Conservation (phyloP, 2,797 vertebrate genomes). For the Botia almorhae region DNA sequence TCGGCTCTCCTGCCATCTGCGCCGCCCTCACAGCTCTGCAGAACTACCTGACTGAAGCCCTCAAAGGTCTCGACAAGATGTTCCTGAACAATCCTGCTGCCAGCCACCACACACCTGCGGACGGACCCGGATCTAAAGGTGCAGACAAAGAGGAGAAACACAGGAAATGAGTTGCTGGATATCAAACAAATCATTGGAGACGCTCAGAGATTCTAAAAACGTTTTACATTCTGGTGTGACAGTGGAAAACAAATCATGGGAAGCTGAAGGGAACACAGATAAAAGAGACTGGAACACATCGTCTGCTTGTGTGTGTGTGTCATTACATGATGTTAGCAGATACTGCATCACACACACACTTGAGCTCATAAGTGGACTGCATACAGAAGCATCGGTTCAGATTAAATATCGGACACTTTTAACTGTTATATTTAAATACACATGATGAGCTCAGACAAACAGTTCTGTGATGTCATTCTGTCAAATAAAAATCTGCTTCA, state of each 20-base stretch:
- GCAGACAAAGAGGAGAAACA: conserved; percentile 99
- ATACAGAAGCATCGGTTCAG: too few relatives aligned
- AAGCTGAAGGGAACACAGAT: conserved; percentile 10
- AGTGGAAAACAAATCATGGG: conserved; percentile 26
- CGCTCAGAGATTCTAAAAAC: conserved; percentile 56
- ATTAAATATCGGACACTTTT: too few relatives aligned
- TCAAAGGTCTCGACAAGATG: conserved; percentile 99
- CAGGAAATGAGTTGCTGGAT: conserved; percentile 88
- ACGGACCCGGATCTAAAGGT: conserved; percentile 90
- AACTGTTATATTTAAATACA: too few relatives aligned
- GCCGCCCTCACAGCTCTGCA: conserved; percentile 97
- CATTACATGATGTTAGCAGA: too few relatives aligned
- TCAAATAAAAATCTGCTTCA: too few relatives aligned
- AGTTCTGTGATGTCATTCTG: too few relatives aligned
- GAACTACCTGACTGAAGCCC: conserved; percentile 99
- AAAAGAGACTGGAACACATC: conserved; percentile 23
- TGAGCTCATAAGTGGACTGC: too few relatives aligned
- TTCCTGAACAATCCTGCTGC: conserved; percentile 96
- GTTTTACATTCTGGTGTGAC: conserved; percentile 51
- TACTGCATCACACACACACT: too few relatives aligned
- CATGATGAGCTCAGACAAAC: too few relatives aligned
- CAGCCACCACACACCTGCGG: conserved; percentile 92
- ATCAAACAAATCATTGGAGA: conserved; percentile 66
- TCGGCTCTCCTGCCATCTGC: conserved; percentile 96
- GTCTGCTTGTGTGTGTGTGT: too few relatives aligned